Conservation (phyloP, 2,888 invertebrate genomes). For the Ptilodon capucinus region DNA sequence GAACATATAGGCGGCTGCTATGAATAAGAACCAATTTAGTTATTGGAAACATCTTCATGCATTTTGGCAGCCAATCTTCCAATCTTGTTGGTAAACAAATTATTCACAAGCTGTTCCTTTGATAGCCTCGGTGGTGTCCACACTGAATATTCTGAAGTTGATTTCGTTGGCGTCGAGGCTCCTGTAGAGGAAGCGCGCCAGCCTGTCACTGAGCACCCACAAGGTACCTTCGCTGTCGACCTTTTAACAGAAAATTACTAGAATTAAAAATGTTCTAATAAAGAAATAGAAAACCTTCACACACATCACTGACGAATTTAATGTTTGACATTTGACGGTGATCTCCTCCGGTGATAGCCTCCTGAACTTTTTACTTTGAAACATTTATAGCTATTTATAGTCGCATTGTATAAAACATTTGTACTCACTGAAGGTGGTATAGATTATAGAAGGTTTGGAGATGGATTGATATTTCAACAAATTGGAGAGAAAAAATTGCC, state of each 20-base stretch:
- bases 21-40: background rate
- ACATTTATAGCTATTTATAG: no score
- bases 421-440: no score
- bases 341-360: no score
- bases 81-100: background rate
- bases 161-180: conserved; percentile 85
- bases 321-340: no score
- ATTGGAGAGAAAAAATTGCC: no score
- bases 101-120: conserved; percentile 80
- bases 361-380: no score
- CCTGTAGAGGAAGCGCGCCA: conserved; percentile 87
- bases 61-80: background rate
- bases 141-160: conserved; percentile 86
- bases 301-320: no score
- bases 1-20: no score
- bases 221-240: conserved; percentile 78
- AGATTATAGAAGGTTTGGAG: no score
- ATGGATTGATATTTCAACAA: no score
- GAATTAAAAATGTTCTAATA: conserved; percentile 45
- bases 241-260: conserved; percentile 54
- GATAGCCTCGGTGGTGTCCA: conserved; percentile 79
- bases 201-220: conserved; percentile 90
- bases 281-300: no score
- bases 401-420: no score
- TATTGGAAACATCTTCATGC: background rate